Base-by-base conservation (phyloP, 2,797 vertebrate genomes). In the Pseudochaenichthys georgianus region DNA sequence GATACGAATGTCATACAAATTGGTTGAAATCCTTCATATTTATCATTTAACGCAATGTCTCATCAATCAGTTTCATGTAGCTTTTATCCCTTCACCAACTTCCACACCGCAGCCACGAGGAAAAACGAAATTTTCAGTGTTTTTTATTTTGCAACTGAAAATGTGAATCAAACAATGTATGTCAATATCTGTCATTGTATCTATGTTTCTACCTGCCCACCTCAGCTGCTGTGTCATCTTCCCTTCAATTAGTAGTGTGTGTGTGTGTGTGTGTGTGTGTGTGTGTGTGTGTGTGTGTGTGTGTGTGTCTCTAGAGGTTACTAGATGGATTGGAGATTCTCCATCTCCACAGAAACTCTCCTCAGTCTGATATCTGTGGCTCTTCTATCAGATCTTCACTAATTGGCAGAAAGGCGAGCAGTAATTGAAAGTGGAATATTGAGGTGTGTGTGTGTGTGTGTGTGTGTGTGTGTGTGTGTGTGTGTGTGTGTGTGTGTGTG, bases 401-500 rank as follows among this genome's bases (percentile, higher is more conserved):
- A 91, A 92, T 92, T 87, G 87, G 84, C 75, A 75, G 71, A 71
- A 84, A 82, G 74, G 73, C 23, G 1, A 70, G 47, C 75, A 65
- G 79, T 91, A 87, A 90, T 90, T 92, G 87, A 88, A 92, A 88
- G 80, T 82, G 77, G 68, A 82, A 75, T 89, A 92, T 91, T 88
- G 90, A 90, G 82, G 70, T 8, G n/a, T 77, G 60, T 82, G 73
- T 86, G 82, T n/a, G n/a, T n/a, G n/a, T n/a, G n/a, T n/a, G n/a
- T n/a, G n/a, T n/a, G n/a, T n/a, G n/a, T n/a, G n/a, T n/a, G n/a
- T n/a, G n/a, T n/a, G n/a, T n/a, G n/a, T n/a, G n/a, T n/a, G n/a
- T n/a, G n/a, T n/a, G n/a, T n/a, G n/a, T n/a, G n/a, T n/a, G n/a
- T n/a, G n/a, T n/a, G n/a, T n/a, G n/a, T n/a, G n/a, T n/a, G n/a